Evolutionary conservation across 2,113 vertebrate species (phyloP).

Genomic region (Burhinus oedicnemus): DNA sequence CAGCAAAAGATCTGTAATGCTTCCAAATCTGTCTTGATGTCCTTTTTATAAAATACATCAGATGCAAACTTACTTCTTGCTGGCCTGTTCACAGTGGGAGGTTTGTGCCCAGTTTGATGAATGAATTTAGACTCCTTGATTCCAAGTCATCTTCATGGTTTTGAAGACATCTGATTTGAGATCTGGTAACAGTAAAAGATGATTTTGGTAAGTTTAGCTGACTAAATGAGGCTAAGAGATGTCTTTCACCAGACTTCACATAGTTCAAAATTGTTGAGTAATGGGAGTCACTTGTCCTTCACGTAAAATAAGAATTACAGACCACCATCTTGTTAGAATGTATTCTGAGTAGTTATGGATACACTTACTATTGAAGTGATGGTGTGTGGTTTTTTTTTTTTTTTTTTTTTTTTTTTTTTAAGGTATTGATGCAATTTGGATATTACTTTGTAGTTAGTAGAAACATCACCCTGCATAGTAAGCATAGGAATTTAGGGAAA

Average conservation of each 20-base stretch:
- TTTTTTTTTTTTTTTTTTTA: background rate
- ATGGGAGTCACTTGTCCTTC: background rate
- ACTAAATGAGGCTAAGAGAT: background rate
- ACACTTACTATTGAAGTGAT: background rate
- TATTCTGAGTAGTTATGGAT: background rate
- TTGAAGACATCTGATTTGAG: background rate
- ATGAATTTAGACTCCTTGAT: background rate
- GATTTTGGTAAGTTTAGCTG: background rate
- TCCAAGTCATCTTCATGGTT: background rate
- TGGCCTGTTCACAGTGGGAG: background rate
- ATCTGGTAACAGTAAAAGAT: background rate
- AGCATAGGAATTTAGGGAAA: background rate
- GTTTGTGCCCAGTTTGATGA: background rate
- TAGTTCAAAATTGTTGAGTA: background rate
- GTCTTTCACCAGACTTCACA: background rate
- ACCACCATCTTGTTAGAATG: background rate
- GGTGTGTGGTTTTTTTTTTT: accelerated
- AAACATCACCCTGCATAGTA: background rate
- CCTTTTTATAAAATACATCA: background rate
- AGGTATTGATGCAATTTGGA: background rate
- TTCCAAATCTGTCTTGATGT: background rate
- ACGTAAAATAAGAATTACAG: background rate
- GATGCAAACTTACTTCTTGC: background rate
- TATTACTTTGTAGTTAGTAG: background rate
- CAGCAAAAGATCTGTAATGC: background rate